These are phyloP conservation scores for Sebastes taczanowskii DNA, from an alignment of 2,797 vertebrate genomes.

Conservation along the genomic window DNA sequence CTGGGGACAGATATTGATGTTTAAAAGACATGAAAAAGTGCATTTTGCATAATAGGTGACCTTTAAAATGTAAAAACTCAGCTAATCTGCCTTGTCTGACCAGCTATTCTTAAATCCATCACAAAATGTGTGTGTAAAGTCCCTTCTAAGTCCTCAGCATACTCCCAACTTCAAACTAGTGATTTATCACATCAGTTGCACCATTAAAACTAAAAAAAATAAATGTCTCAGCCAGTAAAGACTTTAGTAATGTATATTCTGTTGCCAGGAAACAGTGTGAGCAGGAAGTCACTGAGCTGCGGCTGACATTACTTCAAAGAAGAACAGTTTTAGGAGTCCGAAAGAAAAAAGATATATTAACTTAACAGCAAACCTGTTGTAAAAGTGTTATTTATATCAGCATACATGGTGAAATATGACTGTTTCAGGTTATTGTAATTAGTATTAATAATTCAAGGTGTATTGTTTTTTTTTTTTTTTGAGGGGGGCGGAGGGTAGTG, in stretches of 20 bases:
- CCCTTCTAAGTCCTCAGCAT: background rate
- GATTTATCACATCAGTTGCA: background rate
- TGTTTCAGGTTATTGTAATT: background rate
- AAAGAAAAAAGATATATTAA: background rate
- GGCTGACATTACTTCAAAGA: background rate
- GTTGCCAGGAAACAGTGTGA: background rate
- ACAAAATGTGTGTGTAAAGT: background rate
- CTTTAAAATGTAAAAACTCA: background rate
- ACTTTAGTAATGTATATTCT: background rate
- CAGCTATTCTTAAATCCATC: background rate
- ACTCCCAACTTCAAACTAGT: background rate
- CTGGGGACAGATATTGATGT: no score
- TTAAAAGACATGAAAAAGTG: no score
- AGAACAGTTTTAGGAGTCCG: background rate
- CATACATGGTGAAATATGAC: background rate
- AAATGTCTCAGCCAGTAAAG: background rate
- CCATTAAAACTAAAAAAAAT: background rate
- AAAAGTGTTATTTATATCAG: background rate
- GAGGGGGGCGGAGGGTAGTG: background rate
- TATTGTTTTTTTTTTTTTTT: no score
- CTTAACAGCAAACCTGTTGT: background rate
- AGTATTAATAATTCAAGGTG: background rate
- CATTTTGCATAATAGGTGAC: no score
- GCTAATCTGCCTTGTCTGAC: background rate
- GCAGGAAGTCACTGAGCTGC: background rate